Base-by-base conservation (phyloP, 2,888 invertebrate species). In the Mechanitis messenoides region DNA sequence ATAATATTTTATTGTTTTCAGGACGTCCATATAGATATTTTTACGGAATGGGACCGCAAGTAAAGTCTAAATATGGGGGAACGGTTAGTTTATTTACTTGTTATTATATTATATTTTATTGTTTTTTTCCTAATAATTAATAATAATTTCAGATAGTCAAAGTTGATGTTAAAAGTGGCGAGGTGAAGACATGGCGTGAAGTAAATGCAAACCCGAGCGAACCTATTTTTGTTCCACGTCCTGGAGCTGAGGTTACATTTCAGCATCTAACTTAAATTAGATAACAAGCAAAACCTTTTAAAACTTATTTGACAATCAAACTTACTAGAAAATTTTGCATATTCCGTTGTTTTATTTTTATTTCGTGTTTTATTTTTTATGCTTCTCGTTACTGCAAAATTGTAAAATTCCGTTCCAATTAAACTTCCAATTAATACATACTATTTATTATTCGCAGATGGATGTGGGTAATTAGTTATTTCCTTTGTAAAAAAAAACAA, bases 41-140 rank as follows among this genome's bases (percentile, higher is more conserved):
- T 78, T 98, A 97, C 77, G 97, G 96, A 0, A 96, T 96, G 64
- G 95, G 95, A 68, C 94, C 95, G 4, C 96, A 96, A 73, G 90
- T 93, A 2, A 92, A 93, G 74, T 90, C 90, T 0, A 91, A 92
- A 0, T 94, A 94, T 82, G 95, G 96, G 9, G 96, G 96, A 76
- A 93, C 93, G 71, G 95, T 92, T 76, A 84, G 84, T 75, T 31
- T 57, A 11, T 7, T 67, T 3, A 5, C 7, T 42, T 20, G 54
- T 55, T 47, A 11, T 38, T 46, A 35, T 33, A 33, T 12, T 50
- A 35, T 45, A 58, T 33, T n/a, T 58, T 31, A 45, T 53, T 57
- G 6, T 76, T 75, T 12, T 68, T 56, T 12, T 46, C 46, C 31
- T 45, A 42, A 42, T 33, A 46, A 33, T 12, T 50, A 20, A 50